Evolutionary conservation across 92 coral and sea anemone genomes (phyloP), one percentile per base, ranked within the genome.

Genomic region (Epizoanthus illoricatus): DNA sequence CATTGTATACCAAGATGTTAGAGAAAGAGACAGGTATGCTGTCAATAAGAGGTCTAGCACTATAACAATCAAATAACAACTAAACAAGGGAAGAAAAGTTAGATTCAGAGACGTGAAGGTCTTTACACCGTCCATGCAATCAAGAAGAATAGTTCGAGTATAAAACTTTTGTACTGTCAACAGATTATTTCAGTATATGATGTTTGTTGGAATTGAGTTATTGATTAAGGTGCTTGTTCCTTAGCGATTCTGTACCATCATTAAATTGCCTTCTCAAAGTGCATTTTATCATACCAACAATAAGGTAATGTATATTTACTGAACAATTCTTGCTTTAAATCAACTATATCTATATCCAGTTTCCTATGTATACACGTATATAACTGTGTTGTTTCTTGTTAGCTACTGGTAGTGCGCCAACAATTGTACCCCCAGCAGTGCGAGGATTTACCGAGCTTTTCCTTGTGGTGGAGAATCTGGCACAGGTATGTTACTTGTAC

Each of bases 401-500:
- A 90, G 98, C 92, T 81, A 74, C 97, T 21, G 93, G 95, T 3
- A 86, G 92, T 19, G 94, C 93, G 28, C 98, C 98, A 0, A 91
- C 98, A 5, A 85, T 95, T 23, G 98, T 95, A 24, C 90, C 97
- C 28, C 98, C 98, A 3, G 98, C 91, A 13, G 87, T 95, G 58
- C 88, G 98, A n/a, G 98, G 98, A 3, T 92, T 95, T 21, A 95
- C 98, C 5, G 98, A 95, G 81, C 92, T 95, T 61, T 95, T 95
- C 81, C 73, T 95, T 16, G 94, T 95, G 57, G 98, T 95, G 59
- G 98, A 95, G 76, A 95, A 95, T 72, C 92, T 95, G 54, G 98
- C 98, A 10, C 98, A 95, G 95, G 98, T 89, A 80, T 79, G 92
- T 71, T 8, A 12, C 18, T 18, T 13, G 62, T 69, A 60, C 23